Evolutionary conservation across 2,113 vertebrate genomes (phyloP), one percentile per base, ranked within the genome.

Genomic region (Marmota monax): DNA sequence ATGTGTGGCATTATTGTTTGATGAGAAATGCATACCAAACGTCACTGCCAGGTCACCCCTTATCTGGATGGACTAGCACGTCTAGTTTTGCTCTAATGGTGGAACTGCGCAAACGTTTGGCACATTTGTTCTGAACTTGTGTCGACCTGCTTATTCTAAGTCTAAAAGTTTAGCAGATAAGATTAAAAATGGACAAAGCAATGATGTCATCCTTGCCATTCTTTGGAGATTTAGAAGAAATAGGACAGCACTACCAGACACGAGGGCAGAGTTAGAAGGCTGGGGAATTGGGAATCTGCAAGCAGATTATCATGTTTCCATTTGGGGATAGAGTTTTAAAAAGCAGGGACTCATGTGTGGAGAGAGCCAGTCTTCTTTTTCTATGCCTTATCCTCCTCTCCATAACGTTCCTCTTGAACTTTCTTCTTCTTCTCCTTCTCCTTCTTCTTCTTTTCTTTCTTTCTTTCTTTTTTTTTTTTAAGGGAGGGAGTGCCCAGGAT

Each of bases 71-170:
- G 76, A 53, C 42, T 51, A 53, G 32, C 18, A 53, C 25, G 48
- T 88, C 70, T 73, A 32, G 51, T 53, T 83, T 86, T 65, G 8
- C 51, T 82, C 79, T 45, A 53, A 92, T 67, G 37, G 74, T 96
- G 51, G 23, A 84, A 34, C 77, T 92, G 92, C 37, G 61, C 77
- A 96, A 98, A 83, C 5, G 86, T 86, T 96, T 94, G 84, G 87
- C 91, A 92, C 87, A 88, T 95, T 95, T 96, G 94, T 97, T 97
- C 90, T 92, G 96, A 97, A 98, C 67, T 93, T 51, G 4, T 48
- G 48, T 72, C 12, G 72, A 97, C 97, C 96, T 97, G 96, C 76
- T 97, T 98, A 96, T 84, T 92, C 84, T 93, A 98, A 97, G 73
- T 97, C 96, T 97, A 93, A 96, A n/a, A 80, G 82, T 96, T 85